phyloP scores from a whole-genome alignment of 2,113 vertebrate genomes.

The Acanthisitta chloris region DNA sequence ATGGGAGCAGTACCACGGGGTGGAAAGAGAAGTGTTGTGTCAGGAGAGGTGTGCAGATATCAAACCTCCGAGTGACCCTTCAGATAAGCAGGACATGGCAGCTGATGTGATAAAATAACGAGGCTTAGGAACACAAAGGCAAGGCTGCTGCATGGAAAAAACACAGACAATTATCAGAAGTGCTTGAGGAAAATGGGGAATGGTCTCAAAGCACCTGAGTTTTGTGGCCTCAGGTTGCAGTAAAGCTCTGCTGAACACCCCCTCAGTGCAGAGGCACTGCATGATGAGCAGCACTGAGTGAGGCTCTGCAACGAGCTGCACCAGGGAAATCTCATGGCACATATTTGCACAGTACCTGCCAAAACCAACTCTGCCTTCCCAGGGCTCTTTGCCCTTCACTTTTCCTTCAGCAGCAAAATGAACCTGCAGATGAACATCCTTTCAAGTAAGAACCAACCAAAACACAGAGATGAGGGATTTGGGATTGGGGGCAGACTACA shows the following conservation, averaged over 20 bases:
- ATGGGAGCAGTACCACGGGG: rapidly evolving
- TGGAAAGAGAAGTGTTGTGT: neutral
- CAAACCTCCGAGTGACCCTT: rapidly evolving
- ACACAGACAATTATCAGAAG: neutral
- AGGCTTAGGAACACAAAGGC: neutral
- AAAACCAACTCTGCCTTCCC: neutral
- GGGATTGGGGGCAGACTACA: neutral
- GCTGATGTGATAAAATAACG: neutral
- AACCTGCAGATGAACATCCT: neutral
- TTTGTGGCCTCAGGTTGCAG: neutral
- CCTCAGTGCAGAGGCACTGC: neutral
- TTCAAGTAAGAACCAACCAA: neutral
- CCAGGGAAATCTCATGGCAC: neutral
- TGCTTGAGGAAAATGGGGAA: neutral
- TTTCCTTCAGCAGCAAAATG: neutral
- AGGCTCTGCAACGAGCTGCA: neutral
- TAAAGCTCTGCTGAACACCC: neutral
- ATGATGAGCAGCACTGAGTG: neutral
- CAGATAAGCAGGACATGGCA: neutral
- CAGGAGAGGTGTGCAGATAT: neutral
- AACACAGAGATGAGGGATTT: neutral
- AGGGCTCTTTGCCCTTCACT: neutral
- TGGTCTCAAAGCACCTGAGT: neutral
- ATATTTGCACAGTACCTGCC: neutral
- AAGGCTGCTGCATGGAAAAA: neutral